Percentiles rank a stretch among this genome's conserved stretches.
These are phyloP conservation scores for Sphaeridia pumilis DNA, from an alignment of 2,888 invertebrate species.

Conservation along the genomic window DNA sequence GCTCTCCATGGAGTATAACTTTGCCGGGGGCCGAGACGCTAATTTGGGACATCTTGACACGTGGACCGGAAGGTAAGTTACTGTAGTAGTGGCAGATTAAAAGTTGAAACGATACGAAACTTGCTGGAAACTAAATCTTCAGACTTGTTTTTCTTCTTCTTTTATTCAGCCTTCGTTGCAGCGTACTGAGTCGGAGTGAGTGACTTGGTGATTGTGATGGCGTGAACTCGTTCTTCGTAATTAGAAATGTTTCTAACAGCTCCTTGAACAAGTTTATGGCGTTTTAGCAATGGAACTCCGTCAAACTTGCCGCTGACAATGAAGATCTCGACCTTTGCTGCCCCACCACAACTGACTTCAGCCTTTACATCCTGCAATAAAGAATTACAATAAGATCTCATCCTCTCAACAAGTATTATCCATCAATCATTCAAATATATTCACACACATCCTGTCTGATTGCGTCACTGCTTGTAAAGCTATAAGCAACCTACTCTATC, in stretches of 20 bases:
- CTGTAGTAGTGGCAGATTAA: no score
- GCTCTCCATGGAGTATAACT: constrained; percentile 95
- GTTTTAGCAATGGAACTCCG: constrained; percentile 67
- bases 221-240: constrained; percentile 15
- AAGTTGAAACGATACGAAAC: not conserved
- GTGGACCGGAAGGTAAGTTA: no score
- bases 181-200: constrained; percentile 10
- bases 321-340: constrained; percentile 67
- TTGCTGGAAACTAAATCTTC: no score
- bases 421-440: no score
- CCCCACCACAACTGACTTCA: constrained; percentile 73
- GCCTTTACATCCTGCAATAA: constrained; percentile 61
- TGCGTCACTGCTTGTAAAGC: no score
- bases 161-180: not conserved
- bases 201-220: constrained; percentile 12
- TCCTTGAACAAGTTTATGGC: constrained; percentile 53
- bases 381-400: no score
- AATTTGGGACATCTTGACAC: constrained; percentile 40
- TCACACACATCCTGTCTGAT: no score
- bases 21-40: constrained; percentile 84
- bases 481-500: no score
- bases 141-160: not conserved
- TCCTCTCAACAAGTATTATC: no score
- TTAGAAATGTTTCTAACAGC: constrained; percentile 8
- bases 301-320: constrained; percentile 77